Conservation (phyloP, 2,113 vertebrate species). For the Prolemur simus region DNA sequence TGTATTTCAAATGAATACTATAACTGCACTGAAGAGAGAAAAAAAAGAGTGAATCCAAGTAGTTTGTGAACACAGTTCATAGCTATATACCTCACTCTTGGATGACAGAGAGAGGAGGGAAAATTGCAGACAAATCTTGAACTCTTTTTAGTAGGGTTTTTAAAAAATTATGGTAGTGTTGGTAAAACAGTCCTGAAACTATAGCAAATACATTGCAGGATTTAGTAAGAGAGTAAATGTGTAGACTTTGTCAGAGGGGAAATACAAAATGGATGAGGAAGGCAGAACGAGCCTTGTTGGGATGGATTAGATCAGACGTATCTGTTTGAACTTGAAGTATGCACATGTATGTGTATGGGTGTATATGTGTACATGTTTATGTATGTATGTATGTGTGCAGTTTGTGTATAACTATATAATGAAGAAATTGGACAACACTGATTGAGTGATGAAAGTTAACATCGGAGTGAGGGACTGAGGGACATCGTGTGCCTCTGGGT, state of each 20-base stretch:
- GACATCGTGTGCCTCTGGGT: background rate
- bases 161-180: background rate
- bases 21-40: background rate
- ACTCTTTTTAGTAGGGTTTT: background rate
- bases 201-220: fast-evolving
- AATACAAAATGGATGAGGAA: background rate
- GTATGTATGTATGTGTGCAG: background rate
- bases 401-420: background rate
- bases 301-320: background rate
- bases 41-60: background rate
- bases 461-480: background rate
- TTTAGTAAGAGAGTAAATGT: background rate
- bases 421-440: background rate
- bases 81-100: background rate
- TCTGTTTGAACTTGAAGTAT: background rate
- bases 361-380: background rate
- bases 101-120: background rate
- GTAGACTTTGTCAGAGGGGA: background rate
- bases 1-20: background rate
- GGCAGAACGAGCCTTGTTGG: background rate
- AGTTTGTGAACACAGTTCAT: background rate
- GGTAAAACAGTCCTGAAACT: background rate
- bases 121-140: background rate
- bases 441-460: background rate
- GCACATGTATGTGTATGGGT: background rate